Percentiles rank a stretch among this genome's conserved stretches.
Conservation (phyloP, 2,113 vertebrate species). For the Hydropotes inermis region DNA sequence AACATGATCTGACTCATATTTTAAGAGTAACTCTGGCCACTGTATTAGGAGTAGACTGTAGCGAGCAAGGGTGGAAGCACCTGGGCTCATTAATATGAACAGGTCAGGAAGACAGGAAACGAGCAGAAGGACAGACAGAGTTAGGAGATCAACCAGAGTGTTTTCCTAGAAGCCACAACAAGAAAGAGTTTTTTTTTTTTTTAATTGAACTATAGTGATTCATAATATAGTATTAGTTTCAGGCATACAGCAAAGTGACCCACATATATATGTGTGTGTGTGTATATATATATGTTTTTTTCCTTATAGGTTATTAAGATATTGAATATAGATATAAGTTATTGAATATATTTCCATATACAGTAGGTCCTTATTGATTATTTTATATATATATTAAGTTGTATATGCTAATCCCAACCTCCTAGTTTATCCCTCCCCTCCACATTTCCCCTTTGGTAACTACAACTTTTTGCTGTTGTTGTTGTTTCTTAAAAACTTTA, state of each 20-base stretch:
- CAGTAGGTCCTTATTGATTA: neutral
- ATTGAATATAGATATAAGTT: neutral
- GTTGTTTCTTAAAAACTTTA: neutral
- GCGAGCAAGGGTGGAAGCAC: neutral
- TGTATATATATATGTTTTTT: neutral
- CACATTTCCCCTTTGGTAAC: neutral
- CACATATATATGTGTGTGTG: neutral
- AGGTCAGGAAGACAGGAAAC: neutral
- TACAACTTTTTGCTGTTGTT: neutral
- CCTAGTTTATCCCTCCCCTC: neutral
- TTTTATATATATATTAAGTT: neutral
- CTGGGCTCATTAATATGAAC: neutral
- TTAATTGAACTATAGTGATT: neutral
- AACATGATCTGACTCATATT: neutral
- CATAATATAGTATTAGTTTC: neutral
- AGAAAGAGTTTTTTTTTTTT: neutral
- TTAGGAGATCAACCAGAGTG: neutral
- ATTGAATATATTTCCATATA: neutral
- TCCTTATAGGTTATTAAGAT: neutral
- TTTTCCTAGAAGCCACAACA: neutral
- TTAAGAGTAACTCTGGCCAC: neutral
- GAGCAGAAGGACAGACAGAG: neutral
- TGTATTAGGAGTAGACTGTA: neutral
- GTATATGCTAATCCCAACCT: neutral
- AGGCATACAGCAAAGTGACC: neutral